Evolutionary conservation across 2,888 invertebrate genomes (phyloP), one percentile per base, ranked within the genome.

Genomic region (Macaria liturata): DNA sequence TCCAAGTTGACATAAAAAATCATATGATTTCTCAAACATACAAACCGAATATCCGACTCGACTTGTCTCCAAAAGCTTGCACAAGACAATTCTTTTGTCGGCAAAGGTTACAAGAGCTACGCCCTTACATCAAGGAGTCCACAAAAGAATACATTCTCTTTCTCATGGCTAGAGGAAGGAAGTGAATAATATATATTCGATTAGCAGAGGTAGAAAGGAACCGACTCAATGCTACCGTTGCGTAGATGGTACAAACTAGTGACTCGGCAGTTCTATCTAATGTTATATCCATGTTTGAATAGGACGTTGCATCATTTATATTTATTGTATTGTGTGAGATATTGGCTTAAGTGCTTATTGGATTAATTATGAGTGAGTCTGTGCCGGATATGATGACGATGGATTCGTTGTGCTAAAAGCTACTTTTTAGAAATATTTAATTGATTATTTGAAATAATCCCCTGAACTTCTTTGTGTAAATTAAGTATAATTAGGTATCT

Each of bases 111-210:
- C 69, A 69, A 75, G 73, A 74, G 68, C 57, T 71, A 73, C 77
- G 75, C 76, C 76, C 75, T 69, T 69, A 66, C 63, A 69, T 71
- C 68, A 64, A 64, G 69, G 57, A 34, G 64, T 61, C 67, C 45
- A 60, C 55, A 60, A 56, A 39, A 67, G 68, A 68, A 67, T 78
- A 72, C 72, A 80, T 70, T 69, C 64, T 49, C 56, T 70, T 72
- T 73, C 68, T 71, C 67, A 57, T 67, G 64, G 66, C 64, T 69
- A 66, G 65, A 83, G 86, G 84, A 84, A 84, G 84, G 86, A 86
- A 85, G 81, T 78, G 78, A 80, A 80, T 83, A 73, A 85, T 87
- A 75, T 81, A 86, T 83, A 83, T 82, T 85, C 80, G 78, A 83
- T 86, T 84, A 85, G 71, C 67, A 70, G 69, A 68, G 67, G 65